A percentile compares a stretch with the other conserved stretches of the same genome.
phyloP scores from a whole-genome alignment of 2,113 vertebrate genomes.

The Oncorhynchus gorbuscha region DNA sequence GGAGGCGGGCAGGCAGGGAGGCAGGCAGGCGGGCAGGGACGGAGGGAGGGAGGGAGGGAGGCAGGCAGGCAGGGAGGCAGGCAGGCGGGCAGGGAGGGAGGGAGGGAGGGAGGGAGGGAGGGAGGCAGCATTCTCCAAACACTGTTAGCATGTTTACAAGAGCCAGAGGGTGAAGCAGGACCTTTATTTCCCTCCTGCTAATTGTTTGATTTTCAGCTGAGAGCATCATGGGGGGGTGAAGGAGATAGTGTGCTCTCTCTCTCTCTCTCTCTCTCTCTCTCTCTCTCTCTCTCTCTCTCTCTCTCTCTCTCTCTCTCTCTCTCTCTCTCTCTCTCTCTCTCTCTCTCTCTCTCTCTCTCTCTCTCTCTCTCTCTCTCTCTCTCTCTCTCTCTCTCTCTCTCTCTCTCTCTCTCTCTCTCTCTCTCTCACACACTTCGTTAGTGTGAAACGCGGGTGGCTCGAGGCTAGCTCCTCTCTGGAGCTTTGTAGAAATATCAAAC shows the following conservation, averaged over 20 bases:
- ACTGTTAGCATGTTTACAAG: constrained; percentile 63
- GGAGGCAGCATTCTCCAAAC: constrained; percentile 57
- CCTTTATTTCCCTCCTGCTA: constrained; percentile 78
- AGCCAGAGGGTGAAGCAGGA: constrained; percentile 69
- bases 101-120: too few species aligned
- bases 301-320: too few species aligned
- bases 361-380: too few species aligned
- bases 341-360: too few species aligned
- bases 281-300: too few species aligned
- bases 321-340: too few species aligned
- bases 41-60: too few species aligned
- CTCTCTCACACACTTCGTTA: constrained; percentile 51
- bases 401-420: too few species aligned
- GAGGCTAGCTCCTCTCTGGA: constrained; percentile 69
- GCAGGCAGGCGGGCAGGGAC: too few species aligned
- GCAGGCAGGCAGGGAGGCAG: too few species aligned
- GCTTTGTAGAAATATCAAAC: constrained; percentile 76
- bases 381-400: background rate
- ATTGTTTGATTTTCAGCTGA: constrained; percentile 77
- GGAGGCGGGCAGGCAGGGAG: too few species aligned
- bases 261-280: background rate
- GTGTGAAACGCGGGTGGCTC: constrained; percentile 63
- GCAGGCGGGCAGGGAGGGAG: too few species aligned
- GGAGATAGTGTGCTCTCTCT: constrained; percentile 31
- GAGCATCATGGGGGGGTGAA: constrained; percentile 22